phyloP scores from a whole-genome alignment of 2,888 invertebrate species.

The Adela reaumurella region DNA sequence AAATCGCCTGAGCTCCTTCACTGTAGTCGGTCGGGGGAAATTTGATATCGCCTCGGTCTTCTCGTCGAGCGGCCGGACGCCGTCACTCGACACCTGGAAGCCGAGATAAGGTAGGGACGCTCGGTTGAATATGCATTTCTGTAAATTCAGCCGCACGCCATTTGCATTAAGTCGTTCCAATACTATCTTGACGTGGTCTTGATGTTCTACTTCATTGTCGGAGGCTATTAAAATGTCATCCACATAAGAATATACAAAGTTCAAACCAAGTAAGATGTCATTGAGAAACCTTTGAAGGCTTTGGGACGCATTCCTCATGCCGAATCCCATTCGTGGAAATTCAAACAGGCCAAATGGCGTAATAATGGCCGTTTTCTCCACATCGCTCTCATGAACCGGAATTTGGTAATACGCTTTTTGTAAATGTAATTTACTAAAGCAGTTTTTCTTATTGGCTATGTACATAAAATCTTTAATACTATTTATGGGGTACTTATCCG shows the following conservation, averaged over 20 bases:
- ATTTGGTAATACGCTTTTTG: slow-evolving; percentile 22
- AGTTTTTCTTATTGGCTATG: slow-evolving; percentile 12
- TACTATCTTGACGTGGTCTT: slow-evolving; percentile 8
- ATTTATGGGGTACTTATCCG: slow-evolving; percentile 21
- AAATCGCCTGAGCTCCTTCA: slow-evolving; percentile 1
- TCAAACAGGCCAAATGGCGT: slow-evolving; percentile 22
- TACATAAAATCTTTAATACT: slow-evolving; percentile 17
- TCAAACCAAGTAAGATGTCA: slow-evolving; percentile 11
- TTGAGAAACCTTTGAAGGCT: slow-evolving; percentile 19
- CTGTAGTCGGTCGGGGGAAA: slow-evolving; percentile 2
- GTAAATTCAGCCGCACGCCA: slow-evolving; percentile 8
- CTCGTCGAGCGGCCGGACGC: slow-evolving; percentile 3
- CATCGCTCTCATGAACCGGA: slow-evolving; percentile 19
- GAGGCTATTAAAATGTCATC: slow-evolving; percentile 20
- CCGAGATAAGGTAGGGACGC: slow-evolving; percentile 6
- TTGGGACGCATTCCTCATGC: slow-evolving; percentile 19
- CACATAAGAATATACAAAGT: slow-evolving; percentile 16
- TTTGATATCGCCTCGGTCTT: slow-evolving; percentile 2
- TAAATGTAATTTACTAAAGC: slow-evolving; percentile 19
- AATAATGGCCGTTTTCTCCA: slow-evolving; percentile 22
- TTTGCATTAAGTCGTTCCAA: slow-evolving; percentile 9
- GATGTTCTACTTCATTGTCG: slow-evolving; percentile 5
- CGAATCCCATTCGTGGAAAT: slow-evolving; percentile 18
- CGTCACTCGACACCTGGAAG: slow-evolving; percentile 5
- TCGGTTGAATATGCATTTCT: slow-evolving; percentile 7